phyloP scores from a whole-genome alignment of 1,140 invertebrate genomes.

The Eumaeus atala region DNA sequence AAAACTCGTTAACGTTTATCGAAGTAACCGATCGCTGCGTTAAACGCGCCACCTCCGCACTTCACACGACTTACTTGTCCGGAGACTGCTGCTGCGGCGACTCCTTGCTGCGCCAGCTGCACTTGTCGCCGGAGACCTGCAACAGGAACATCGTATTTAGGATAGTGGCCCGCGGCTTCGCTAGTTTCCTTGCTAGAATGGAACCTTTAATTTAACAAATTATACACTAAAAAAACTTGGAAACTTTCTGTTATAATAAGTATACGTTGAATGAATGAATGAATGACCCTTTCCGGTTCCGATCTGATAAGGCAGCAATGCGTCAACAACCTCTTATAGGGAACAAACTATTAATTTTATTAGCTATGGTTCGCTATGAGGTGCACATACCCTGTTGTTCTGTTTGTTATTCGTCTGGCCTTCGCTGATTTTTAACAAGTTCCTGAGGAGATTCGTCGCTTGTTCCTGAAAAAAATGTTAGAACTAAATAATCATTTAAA shows the following conservation, averaged over 20 bases:
- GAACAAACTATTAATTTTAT: background rate
- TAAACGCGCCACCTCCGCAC: background rate
- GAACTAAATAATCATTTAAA: too few relatives aligned
- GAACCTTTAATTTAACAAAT: too few relatives aligned
- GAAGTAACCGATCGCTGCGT: too few relatives aligned
- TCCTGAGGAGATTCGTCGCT: conserved; percentile 45
- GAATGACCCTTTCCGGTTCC: background rate
- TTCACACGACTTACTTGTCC: background rate
- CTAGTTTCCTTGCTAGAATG: too few relatives aligned
- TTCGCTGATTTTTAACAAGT: conserved; percentile 54
- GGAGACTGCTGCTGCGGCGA: background rate
- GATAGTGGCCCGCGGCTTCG: too few relatives aligned
- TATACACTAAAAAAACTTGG: too few relatives aligned
- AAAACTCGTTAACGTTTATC: too few relatives aligned
- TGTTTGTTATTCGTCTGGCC: conserved; percentile 32
- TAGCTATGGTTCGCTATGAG: background rate
- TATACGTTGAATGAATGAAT: too few relatives aligned
- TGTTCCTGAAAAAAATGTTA: conserved; percentile 42
- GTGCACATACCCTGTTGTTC: conserved; percentile 32
- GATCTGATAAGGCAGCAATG: background rate
- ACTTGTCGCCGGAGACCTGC: background rate
- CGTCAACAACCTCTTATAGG: background rate
- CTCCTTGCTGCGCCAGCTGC: background rate
- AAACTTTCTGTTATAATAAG: too few relatives aligned
- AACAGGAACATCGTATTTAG: too few relatives aligned